Percentiles rank a stretch among this genome's conserved stretches.
Conservation (phyloP, 2,797 vertebrate species). For the Sebastes paucispinis region DNA sequence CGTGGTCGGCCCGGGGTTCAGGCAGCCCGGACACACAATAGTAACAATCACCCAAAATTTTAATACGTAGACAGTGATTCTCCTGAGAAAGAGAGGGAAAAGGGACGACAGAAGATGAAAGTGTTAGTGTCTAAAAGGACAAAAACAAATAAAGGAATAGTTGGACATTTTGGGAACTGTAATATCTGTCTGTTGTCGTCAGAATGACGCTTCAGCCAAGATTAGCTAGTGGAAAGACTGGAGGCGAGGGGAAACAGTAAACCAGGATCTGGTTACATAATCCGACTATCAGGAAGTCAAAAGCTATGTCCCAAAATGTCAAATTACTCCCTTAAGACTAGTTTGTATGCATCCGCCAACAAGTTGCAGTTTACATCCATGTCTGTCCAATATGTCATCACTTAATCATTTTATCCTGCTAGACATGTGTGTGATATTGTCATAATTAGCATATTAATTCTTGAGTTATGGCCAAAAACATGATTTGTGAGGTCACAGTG, state of each 20-base stretch:
- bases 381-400: background rate
- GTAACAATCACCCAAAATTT: conserved; percentile 98
- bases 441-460: background rate
- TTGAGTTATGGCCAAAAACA: background rate
- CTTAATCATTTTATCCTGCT: too few relatives aligned
- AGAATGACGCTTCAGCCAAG: background rate
- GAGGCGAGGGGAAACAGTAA: background rate
- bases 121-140: background rate
- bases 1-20: conserved; percentile 93
- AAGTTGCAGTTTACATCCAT: too few relatives aligned
- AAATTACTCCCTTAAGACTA: background rate
- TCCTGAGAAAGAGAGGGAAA: conserved; percentile 79
- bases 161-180: background rate
- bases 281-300: background rate
- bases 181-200: background rate
- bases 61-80: conserved; percentile 96
- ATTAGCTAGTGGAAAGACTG: too few relatives aligned
- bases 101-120: background rate
- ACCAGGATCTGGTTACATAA: background rate
- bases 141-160: background rate
- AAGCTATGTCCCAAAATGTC: background rate
- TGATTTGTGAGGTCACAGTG: background rate
- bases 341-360: too few relatives aligned
- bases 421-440: background rate
- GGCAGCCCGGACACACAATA: conserved; percentile 96